These are phyloP conservation scores for Drosophila mercatorum DNA, from an alignment of 2,888 invertebrate species.

Conservation along the genomic window DNA sequence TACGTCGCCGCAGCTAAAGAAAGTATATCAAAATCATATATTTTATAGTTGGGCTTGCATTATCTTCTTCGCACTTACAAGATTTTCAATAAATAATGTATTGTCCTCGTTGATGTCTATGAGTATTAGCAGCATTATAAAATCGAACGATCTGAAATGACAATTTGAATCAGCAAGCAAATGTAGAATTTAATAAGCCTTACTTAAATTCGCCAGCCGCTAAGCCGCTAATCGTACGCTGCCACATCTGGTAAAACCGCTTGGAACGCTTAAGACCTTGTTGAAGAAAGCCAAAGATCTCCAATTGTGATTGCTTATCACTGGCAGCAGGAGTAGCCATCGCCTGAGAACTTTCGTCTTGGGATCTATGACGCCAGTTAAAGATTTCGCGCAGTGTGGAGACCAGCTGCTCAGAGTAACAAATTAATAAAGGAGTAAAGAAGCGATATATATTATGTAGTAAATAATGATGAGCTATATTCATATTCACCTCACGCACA, in stretches of 20 bases:
- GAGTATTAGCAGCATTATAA: conserved; percentile 88
- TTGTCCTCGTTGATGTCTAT: conserved; percentile 87
- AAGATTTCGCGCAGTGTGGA: conserved; percentile 78
- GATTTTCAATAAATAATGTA: conserved; percentile 87
- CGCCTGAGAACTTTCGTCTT: not conserved
- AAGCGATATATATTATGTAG: too few species aligned
- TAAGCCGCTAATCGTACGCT: conserved; percentile 73
- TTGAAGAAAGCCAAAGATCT: conserved; percentile 79
- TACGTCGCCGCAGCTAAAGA: conserved; percentile 85
- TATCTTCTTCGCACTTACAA: conserved; percentile 85
- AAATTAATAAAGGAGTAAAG: not conserved
- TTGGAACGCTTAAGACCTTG: conserved; percentile 82
- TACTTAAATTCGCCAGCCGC: conserved; percentile 64
- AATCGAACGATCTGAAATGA: conserved; percentile 87
- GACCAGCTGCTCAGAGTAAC: conserved; percentile 67
- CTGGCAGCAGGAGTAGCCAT: not conserved
- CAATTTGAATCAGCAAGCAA: not conserved
- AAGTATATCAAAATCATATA: not conserved
- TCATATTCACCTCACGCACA: conserved; percentile 69
- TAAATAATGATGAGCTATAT: not conserved
- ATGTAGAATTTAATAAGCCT: not conserved
- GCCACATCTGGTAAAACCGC: conserved; percentile 82
- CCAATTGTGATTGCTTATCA: conserved; percentile 75
- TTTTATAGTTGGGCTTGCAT: not conserved
- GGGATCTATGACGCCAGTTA: conserved; percentile 48